These are phyloP conservation scores for Eupithecia subumbrata DNA, from an alignment of 2,888 invertebrate species.

Conservation along the genomic window DNA sequence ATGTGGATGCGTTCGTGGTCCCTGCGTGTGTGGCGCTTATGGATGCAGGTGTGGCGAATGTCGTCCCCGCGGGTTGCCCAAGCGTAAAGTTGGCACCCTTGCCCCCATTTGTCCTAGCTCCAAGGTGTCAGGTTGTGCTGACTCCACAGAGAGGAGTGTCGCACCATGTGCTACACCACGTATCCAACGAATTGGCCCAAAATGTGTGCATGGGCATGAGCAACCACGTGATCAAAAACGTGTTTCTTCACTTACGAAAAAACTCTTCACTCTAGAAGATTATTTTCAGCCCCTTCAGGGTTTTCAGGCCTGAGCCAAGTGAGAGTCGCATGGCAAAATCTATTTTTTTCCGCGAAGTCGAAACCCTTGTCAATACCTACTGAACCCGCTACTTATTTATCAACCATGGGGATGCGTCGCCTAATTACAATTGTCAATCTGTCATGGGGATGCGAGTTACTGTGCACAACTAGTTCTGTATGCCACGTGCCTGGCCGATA, in stretches of 20 bases:
- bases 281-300: not conserved
- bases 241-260: not conserved
- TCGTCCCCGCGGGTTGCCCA: not conserved
- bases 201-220: not conserved
- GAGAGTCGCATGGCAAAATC: not conserved
- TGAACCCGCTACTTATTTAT: not conserved
- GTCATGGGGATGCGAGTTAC: not conserved
- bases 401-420: not conserved
- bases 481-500: not conserved
- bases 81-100: not conserved
- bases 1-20: slow-evolving; percentile 32
- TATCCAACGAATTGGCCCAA: not conserved
- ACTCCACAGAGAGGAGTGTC: not conserved
- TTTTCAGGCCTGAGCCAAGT: not conserved
- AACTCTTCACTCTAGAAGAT: not conserved
- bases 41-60: slow-evolving; percentile 1
- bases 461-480: not conserved
- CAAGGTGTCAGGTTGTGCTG: not conserved
- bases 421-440: not conserved
- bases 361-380: not conserved
- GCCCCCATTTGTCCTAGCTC: not conserved
- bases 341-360: not conserved
- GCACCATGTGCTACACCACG: not conserved
- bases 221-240: not conserved
- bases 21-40: slow-evolving; percentile 24